Evolutionary conservation across 2,888 invertebrate species (phyloP).

Genomic region (Sesia bembeciformis): DNA sequence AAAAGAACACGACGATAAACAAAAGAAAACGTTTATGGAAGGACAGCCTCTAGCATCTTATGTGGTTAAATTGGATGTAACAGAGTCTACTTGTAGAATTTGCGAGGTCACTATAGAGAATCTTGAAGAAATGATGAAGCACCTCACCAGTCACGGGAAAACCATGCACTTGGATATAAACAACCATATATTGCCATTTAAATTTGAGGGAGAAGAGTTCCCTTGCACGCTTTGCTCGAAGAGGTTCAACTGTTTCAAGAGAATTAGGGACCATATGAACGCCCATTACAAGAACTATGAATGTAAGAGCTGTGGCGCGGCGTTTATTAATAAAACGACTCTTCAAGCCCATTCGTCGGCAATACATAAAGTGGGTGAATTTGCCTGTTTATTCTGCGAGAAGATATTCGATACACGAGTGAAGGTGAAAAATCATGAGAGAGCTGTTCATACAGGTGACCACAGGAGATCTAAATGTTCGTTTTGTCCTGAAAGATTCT

Average conservation of each 20-base stretch:
- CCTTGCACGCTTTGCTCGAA: background rate
- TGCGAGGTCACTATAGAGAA: background rate
- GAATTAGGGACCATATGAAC: constrained; percentile 16
- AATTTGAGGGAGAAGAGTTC: constrained; percentile 8
- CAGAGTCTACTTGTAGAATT: background rate
- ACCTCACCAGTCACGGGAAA: background rate
- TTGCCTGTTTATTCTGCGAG: constrained; percentile 30
- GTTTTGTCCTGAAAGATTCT: background rate
- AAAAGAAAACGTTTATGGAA: background rate
- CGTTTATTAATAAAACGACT: constrained; percentile 26
- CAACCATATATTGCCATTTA: constrained; percentile 16
- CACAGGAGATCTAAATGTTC: background rate
- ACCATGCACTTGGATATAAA: constrained; percentile 8
- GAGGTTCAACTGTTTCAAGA: constrained; percentile 7
- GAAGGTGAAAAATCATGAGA: constrained; percentile 34
- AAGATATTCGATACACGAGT: constrained; percentile 34
- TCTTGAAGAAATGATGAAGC: background rate
- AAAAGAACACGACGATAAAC: background rate
- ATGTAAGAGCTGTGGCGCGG: constrained; percentile 31
- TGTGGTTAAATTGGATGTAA: background rate
- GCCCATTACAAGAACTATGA: constrained; percentile 11
- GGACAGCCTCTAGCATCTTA: background rate
- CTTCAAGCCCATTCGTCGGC: constrained; percentile 14
- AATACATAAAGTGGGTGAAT: constrained; percentile 14
- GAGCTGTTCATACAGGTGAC: constrained; percentile 24